These are phyloP conservation scores for Cebus imitator DNA, from an alignment of 2,113 vertebrate species.

Conservation along the genomic window DNA sequence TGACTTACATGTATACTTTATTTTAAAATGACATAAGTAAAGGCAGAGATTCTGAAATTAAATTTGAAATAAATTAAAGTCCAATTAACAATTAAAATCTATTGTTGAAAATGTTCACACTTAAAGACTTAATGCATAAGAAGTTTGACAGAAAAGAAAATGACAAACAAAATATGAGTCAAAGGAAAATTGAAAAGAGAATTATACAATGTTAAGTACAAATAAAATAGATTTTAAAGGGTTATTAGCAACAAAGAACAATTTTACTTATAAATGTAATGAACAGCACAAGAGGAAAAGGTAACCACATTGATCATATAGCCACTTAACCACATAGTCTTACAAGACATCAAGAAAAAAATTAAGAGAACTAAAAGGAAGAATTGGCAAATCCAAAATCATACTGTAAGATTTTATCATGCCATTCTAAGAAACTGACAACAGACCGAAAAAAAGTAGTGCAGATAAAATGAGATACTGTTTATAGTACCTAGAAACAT, in stretches of 20 bases:
- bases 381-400: not conserved
- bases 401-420: not conserved
- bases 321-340: not conserved
- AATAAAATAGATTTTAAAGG: not conserved
- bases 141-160: not conserved
- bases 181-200: not conserved
- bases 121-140: not conserved
- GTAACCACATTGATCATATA: not conserved
- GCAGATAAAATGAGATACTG: not conserved
- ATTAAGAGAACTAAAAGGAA: not conserved
- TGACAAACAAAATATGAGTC: not conserved
- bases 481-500: not conserved
- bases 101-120: not conserved
- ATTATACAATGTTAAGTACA: not conserved
- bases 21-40: not conserved
- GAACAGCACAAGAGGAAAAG: not conserved
- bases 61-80: not conserved
- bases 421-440: not conserved
- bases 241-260: not conserved
- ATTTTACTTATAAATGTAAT: not conserved
- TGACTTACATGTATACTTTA: not conserved
- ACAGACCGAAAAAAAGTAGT: not conserved
- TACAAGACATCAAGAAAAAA: not conserved
- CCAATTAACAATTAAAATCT: not conserved
- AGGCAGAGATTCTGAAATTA: not conserved